These are phyloP conservation scores for Lagocephalus sceleratus DNA, from an alignment of 2,797 vertebrate species.

Conservation along the genomic window DNA sequence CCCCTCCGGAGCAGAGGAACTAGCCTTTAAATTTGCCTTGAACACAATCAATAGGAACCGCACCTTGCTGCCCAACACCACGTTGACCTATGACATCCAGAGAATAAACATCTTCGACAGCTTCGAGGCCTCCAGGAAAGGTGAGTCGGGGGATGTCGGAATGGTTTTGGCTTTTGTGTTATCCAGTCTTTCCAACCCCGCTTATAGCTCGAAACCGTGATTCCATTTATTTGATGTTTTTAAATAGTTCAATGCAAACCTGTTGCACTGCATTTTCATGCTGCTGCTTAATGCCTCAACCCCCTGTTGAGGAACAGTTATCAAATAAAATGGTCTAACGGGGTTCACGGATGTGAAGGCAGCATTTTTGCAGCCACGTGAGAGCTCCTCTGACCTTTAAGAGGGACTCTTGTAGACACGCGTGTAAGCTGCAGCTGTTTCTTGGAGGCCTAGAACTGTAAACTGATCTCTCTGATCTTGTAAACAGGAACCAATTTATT, in stretches of 20 bases:
- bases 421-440: too few relatives aligned
- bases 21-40: conserved; percentile 98
- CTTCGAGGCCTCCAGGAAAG: conserved; percentile 99
- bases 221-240: too few relatives aligned
- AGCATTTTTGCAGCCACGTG: not conserved
- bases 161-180: not conserved
- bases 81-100: conserved; percentile 96
- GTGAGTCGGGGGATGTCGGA: conserved; percentile 64
- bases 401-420: too few relatives aligned
- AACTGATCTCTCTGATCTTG: too few relatives aligned
- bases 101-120: conserved; percentile 99
- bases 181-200: not conserved
- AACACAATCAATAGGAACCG: conserved; percentile 99
- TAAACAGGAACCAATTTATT: too few relatives aligned
- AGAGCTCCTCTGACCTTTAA: not conserved
- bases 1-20: conserved; percentile 95
- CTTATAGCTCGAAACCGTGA: not conserved
- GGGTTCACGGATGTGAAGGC: not conserved
- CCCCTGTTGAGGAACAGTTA: too few relatives aligned
- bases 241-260: too few relatives aligned
- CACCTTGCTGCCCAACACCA: conserved; percentile 96
- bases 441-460: too few relatives aligned
- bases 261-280: too few relatives aligned
- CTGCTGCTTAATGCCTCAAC: too few relatives aligned
- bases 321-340: not conserved